Base-by-base conservation (phyloP, 1,140 invertebrate species). In the Drosophila rufa region DNA sequence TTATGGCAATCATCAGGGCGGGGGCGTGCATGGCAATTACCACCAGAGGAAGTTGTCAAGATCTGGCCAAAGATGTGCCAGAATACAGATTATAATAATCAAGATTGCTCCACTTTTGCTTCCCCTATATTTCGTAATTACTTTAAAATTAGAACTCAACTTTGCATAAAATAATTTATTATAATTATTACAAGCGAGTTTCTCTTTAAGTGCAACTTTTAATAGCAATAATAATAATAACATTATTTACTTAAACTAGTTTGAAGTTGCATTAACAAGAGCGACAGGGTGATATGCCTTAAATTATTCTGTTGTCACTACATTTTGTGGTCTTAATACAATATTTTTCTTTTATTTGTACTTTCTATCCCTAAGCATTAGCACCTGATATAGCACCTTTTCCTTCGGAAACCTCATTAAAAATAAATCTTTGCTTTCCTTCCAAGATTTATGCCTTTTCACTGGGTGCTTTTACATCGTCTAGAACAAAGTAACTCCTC, bases 41-140 rank as follows among this genome's bases (percentile, higher is more conserved):
- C 67, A 27, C 46, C 67, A 58, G 46, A 73, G 69, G 69, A 73
- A 73, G 69, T 73, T 73, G 53, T 71, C 67, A 47, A 73, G 70
- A 60, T 71, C 51, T 27, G 45, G 50, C 19, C 11, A 48, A 46
- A 36, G 47, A 71, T 53, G 22, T 53, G 50, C n/a, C 33, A 43
- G 40, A 38, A 43, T 22, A 22, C 33, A 14, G 45, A 67, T 67
- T 48, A 62, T 66, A 33, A 66, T 47, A 40, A 68, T 64, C 65
- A 40, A 56, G 40, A 56, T 68, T 70, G 67, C 45, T 68, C 67
- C 33, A 70, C 48, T 55, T 70, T 70, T 67, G 17, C n/a, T 70
- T 55, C 19, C 17, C 33, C 33, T 38, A 33, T 46, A 14, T 22
- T 9, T 40, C 30, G 11, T 56, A 68, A 70, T 70, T 68, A 17